Percentiles rank a stretch among this genome's conserved stretches.
These are phyloP conservation scores for Semnornis frantzii DNA, from an alignment of 2,113 vertebrate species.

Conservation along the genomic window DNA sequence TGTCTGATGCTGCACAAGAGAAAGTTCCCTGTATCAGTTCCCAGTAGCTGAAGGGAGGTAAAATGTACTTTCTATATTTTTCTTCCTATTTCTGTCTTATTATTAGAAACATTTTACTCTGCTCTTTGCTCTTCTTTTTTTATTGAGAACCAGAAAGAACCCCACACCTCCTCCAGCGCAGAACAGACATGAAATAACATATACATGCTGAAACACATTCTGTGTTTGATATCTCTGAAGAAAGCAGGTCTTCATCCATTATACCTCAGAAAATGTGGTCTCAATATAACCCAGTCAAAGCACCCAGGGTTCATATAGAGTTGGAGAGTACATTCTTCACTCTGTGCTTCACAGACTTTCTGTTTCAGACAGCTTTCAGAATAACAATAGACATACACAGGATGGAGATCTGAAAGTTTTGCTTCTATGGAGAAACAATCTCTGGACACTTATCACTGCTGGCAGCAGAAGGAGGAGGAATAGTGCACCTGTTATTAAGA, in stretches of 20 bases:
- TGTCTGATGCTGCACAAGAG: neutral
- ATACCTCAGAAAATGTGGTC: neutral
- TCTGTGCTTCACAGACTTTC: neutral
- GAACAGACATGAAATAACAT: neutral
- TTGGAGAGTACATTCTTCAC: neutral
- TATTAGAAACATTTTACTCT: neutral
- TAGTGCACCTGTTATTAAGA: neutral
- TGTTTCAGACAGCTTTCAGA: neutral
- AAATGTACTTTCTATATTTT: neutral
- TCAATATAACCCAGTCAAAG: neutral
- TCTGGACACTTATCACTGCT: neutral
- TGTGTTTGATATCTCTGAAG: neutral
- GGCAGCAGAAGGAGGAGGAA: neutral
- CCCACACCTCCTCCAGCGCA: neutral
- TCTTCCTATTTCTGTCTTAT: neutral
- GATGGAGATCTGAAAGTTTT: neutral
- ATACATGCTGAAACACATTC: neutral
- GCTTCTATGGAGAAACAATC: neutral
- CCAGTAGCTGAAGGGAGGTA: neutral
- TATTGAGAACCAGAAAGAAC: neutral
- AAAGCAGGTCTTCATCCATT: neutral
- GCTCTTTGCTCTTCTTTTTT: neutral
- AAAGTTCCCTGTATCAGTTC: neutral
- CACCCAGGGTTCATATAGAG: neutral
- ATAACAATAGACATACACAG: neutral